phyloP scores from a whole-genome alignment of 2,888 invertebrate species.

The Pterostichus niger region DNA sequence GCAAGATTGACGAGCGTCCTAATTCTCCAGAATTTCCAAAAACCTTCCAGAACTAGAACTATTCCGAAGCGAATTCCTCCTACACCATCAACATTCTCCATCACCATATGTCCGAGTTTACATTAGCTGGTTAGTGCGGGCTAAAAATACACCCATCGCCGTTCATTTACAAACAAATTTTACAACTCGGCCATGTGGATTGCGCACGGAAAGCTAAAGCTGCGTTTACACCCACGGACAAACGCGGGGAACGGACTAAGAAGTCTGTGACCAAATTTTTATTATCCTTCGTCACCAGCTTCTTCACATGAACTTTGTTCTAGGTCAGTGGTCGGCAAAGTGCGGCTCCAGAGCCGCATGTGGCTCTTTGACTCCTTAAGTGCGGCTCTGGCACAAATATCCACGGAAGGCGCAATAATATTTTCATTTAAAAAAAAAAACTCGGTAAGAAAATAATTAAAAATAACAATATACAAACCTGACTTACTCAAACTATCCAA shows the following conservation, averaged over 20 bases:
- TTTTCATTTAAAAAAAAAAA: too few relatives aligned
- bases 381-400: too few relatives aligned
- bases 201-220: constrained; percentile 1
- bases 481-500: too few relatives aligned
- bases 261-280: too few relatives aligned
- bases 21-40: constrained; percentile 16
- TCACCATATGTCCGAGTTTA: constrained; percentile 42
- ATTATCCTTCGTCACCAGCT: too few relatives aligned
- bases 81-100: constrained; percentile 2
- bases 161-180: constrained; percentile 51
- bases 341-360: too few relatives aligned
- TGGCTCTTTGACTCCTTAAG: too few relatives aligned
- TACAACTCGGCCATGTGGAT: constrained; percentile 47
- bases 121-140: constrained; percentile 22
- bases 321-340: too few relatives aligned
- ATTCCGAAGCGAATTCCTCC: constrained; percentile 31
- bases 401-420: too few relatives aligned
- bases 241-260: background rate
- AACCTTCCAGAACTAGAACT: constrained; percentile 14
- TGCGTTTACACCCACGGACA: constrained; percentile 1
- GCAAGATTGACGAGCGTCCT: constrained; percentile 30
- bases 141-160: constrained; percentile 30
- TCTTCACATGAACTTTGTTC: too few relatives aligned
- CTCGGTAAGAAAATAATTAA: too few relatives aligned
- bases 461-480: too few relatives aligned